These are phyloP conservation scores for Nannospalax galili DNA, from an alignment of 2,113 vertebrate genomes.

Conservation along the genomic window DNA sequence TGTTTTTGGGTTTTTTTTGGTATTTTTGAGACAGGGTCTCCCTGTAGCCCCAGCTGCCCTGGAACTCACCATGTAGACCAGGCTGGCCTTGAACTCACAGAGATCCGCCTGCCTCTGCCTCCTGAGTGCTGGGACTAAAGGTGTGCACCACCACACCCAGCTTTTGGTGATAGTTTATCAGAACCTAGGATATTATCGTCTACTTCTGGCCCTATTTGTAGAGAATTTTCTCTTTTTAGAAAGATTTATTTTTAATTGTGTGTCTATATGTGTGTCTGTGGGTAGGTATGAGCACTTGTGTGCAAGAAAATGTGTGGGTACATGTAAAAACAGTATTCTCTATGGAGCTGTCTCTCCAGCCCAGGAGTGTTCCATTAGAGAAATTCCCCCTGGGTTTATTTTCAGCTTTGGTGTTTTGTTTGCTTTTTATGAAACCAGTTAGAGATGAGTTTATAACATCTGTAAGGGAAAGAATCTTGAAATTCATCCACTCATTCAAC, in stretches of 20 bases:
- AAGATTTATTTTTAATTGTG: background rate
- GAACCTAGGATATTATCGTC: background rate
- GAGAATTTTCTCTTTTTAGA: background rate
- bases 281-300: too few species aligned
- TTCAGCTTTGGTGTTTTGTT: background rate
- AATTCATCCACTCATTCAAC: background rate
- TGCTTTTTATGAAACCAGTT: slow-evolving; percentile 21
- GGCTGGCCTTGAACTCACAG: too few species aligned
- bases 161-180: background rate
- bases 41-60: too few species aligned
- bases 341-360: background rate
- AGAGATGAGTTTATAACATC: background rate
- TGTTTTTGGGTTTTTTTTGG: too few species aligned
- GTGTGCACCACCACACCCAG: too few species aligned
- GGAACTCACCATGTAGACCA: too few species aligned
- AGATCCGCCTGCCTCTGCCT: too few species aligned
- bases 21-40: too few species aligned
- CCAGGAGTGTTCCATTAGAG: background rate
- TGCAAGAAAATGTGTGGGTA: too few species aligned
- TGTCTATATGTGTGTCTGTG: too few species aligned
- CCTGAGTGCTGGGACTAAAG: too few species aligned
- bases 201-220: background rate
- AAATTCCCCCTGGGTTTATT: background rate
- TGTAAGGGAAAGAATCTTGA: background rate
- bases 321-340: background rate